These are phyloP conservation scores for Polyergus mexicanus DNA, from an alignment of 1,140 invertebrate species.

Conservation along the genomic window DNA sequence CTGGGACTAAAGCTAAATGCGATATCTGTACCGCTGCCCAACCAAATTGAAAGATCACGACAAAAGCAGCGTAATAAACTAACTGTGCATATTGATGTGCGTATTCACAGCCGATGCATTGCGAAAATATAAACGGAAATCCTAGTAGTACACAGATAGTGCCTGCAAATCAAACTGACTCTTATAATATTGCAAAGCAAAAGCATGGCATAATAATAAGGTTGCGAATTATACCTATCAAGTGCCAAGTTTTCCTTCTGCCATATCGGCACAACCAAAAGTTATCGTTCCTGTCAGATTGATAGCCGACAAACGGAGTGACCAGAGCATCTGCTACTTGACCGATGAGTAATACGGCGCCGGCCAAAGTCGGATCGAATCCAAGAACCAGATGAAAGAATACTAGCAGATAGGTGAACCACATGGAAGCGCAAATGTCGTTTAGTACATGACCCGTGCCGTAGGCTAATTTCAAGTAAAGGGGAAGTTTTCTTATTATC, in stretches of 20 bases:
- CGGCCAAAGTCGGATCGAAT: conserved; percentile 92
- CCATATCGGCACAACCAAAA: conserved; percentile 92
- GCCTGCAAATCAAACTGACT: conserved; percentile 84
- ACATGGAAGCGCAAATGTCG: conserved; percentile 98
- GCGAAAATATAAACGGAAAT: conserved; percentile 97
- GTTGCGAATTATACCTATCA: conserved; percentile 90
- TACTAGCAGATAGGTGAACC: conserved; percentile 98
- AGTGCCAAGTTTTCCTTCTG: conserved; percentile 96
- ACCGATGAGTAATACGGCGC: conserved; percentile 93
- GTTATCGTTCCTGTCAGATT: conserved; percentile 92
- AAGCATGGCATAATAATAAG: neutral
- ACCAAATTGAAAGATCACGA: conserved; percentile 98
- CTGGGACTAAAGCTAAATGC: conserved; percentile 94
- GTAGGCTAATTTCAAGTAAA: conserved; percentile 78
- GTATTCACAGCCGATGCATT: conserved; percentile 91
- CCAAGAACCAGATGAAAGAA: conserved; percentile 95
- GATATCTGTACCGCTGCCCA: conserved; percentile 98
- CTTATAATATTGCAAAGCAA: neutral
- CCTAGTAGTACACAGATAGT: conserved; percentile 92
- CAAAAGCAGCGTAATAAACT: conserved; percentile 95
- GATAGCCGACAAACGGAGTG: conserved; percentile 95
- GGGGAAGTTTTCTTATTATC: conserved; percentile 65
- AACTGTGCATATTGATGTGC: conserved; percentile 92
- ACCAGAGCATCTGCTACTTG: conserved; percentile 96
- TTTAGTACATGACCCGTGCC: conserved; percentile 94